Evolutionary conservation across 92 coral and sea anemone species (phyloP).

Genomic region (Hydrozoanthus gracilis): DNA sequence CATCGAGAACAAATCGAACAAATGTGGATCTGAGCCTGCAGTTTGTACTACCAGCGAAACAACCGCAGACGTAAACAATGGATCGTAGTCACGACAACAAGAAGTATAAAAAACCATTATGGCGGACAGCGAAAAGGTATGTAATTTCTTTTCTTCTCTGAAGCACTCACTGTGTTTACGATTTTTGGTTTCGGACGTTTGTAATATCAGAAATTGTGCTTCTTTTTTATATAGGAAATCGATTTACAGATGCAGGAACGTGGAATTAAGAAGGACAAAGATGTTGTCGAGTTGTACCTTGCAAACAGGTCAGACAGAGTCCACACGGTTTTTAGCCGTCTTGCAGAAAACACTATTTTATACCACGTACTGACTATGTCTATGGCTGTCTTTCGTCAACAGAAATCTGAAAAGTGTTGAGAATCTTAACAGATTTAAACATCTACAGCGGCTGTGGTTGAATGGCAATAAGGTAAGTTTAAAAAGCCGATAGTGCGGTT

Average conservation of each 20-base stretch:
- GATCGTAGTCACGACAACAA: slow-evolving; percentile 71
- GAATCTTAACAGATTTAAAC: slow-evolving; percentile 73
- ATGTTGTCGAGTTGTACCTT: slow-evolving; percentile 82
- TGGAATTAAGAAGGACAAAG: slow-evolving; percentile 76
- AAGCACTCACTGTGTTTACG: not conserved
- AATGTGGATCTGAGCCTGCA: no score
- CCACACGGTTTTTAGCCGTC: not conserved
- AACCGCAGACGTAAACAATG: not conserved
- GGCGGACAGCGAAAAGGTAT: slow-evolving; percentile 83
- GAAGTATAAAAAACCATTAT: slow-evolving; percentile 50
- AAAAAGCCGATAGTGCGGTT: not conserved
- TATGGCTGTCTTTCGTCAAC: not conserved
- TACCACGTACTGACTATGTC: not conserved
- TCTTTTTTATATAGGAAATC: slow-evolving; percentile 57
- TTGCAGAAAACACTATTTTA: not conserved
- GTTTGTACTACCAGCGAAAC: no score
- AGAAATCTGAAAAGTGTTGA: slow-evolving; percentile 75
- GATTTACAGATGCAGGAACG: slow-evolving; percentile 80
- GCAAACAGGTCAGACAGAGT: slow-evolving; percentile 67
- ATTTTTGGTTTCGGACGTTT: not conserved
- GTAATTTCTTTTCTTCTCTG: not conserved
- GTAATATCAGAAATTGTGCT: not conserved
- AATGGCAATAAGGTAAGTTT: slow-evolving; percentile 91
- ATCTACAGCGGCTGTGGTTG: slow-evolving; percentile 91
- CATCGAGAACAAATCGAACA: no score